These are phyloP conservation scores for Platorchestia sp. DNA, from an alignment of 1,140 invertebrate genomes.

Conservation along the genomic window DNA sequence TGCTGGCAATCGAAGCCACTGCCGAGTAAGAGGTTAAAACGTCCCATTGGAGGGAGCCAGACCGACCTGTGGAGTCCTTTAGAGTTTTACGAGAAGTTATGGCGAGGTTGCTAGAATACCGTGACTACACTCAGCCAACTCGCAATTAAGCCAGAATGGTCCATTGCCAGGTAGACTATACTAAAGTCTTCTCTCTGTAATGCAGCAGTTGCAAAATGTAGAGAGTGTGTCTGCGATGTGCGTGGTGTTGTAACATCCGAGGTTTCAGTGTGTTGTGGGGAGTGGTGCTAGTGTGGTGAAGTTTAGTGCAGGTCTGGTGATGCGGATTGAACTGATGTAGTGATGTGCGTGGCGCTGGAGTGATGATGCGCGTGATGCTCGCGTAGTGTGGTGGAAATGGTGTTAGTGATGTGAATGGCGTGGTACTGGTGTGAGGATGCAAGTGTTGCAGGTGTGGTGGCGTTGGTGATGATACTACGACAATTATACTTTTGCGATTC, in stretches of 20 bases:
- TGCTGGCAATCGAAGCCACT: not conserved
- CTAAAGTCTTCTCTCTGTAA: not conserved
- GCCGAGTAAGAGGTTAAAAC: not conserved
- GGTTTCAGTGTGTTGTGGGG: too few relatives aligned
- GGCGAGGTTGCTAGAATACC: not conserved
- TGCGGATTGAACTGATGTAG: too few relatives aligned
- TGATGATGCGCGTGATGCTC: not conserved
- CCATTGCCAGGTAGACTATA: not conserved
- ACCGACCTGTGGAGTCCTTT: not conserved
- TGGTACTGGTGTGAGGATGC: too few relatives aligned
- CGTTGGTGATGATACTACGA: too few relatives aligned
- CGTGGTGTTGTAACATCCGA: too few relatives aligned
- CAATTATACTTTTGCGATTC: too few relatives aligned
- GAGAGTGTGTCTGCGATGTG: too few relatives aligned
- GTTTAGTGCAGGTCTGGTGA: too few relatives aligned
- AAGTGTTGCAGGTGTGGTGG: too few relatives aligned
- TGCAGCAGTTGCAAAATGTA: not conserved
- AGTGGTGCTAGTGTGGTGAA: too few relatives aligned
- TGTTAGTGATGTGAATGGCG: not conserved
- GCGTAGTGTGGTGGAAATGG: not conserved
- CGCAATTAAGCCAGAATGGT: conserved; percentile 28
- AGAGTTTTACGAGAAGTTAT: conserved; percentile 23
- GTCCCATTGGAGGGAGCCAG: not conserved
- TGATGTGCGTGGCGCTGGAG: too few relatives aligned
- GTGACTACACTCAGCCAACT: not conserved